Evolutionary conservation across 2,888 invertebrate genomes (phyloP).

Genomic region (Synanthedon vespiformis): DNA sequence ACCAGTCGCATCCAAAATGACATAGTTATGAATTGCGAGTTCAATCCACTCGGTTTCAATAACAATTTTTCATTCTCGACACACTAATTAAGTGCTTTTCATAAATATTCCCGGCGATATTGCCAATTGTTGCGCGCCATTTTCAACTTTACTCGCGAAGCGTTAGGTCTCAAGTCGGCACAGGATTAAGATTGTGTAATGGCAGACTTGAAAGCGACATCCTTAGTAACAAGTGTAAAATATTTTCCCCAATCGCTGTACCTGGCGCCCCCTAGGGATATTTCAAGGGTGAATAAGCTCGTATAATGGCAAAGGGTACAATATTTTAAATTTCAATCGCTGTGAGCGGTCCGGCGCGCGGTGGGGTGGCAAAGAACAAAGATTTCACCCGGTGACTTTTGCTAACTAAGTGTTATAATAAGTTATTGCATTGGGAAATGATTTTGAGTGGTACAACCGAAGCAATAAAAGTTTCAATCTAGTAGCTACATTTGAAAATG

Average conservation of each 20-base stretch:
- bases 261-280: constrained; percentile 69
- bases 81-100: constrained; percentile 68
- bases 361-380: constrained; percentile 56
- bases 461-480: not conserved
- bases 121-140: constrained; percentile 10
- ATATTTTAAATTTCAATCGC: constrained; percentile 72
- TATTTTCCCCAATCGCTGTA: constrained; percentile 69
- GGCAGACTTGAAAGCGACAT: constrained; percentile 58
- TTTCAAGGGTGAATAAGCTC: constrained; percentile 72
- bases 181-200: constrained; percentile 26
- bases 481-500: constrained; percentile 2
- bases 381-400: constrained; percentile 60
- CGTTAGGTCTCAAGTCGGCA: constrained; percentile 23
- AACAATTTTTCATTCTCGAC: constrained; percentile 70
- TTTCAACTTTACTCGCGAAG: constrained; percentile 24
- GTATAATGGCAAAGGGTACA: constrained; percentile 72
- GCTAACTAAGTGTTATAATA: constrained; percentile 44
- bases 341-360: constrained; percentile 61
- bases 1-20: constrained; percentile 59
- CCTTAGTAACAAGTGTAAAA: constrained; percentile 71
- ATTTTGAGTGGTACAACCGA: constrained; percentile 6
- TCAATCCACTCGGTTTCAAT: constrained; percentile 67
- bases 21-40: constrained; percentile 66
- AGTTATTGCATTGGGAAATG: constrained; percentile 41
- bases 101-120: constrained; percentile 49